phyloP scores from a whole-genome alignment of 2,888 invertebrate species.

The Agrochola litura region DNA sequence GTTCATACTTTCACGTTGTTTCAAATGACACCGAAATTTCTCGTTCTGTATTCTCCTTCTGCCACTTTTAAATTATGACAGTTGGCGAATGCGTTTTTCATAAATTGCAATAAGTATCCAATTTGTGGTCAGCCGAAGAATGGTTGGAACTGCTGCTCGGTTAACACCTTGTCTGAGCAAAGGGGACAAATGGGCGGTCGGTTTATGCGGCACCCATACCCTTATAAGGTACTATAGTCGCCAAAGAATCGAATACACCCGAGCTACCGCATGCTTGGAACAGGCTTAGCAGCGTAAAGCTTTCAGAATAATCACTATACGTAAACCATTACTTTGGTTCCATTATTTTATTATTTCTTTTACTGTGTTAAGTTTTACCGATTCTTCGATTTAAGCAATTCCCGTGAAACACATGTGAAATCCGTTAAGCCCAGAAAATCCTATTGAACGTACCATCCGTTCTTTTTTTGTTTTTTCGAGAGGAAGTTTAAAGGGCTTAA shows the following conservation, averaged over 20 bases:
- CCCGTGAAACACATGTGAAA: slow-evolving; percentile 79
- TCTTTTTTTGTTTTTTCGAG: slow-evolving; percentile 75
- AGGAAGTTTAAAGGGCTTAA: slow-evolving; percentile 76
- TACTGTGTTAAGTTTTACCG: slow-evolving; percentile 23
- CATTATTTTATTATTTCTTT: slow-evolving; percentile 40
- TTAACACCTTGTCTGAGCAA: slow-evolving; percentile 84
- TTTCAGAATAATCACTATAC: slow-evolving; percentile 44
- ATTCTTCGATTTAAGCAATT: slow-evolving; percentile 34
- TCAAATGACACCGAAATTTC: slow-evolving; percentile 73
- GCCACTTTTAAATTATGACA: slow-evolving; percentile 73
- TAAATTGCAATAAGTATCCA: slow-evolving; percentile 68
- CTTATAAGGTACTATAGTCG: slow-evolving; percentile 78
- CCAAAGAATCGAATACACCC: slow-evolving; percentile 73
- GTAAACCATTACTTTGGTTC: slow-evolving; percentile 48
- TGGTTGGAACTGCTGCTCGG: slow-evolving; percentile 75
- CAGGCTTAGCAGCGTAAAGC: slow-evolving; percentile 49
- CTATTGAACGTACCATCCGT: slow-evolving; percentile 73
- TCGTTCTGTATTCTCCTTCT: slow-evolving; percentile 62
- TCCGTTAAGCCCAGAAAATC: slow-evolving; percentile 84
- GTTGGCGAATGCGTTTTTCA: slow-evolving; percentile 67
- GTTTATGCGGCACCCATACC: slow-evolving; percentile 79
- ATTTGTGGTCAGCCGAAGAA: slow-evolving; percentile 77
- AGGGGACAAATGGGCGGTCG: slow-evolving; percentile 84
- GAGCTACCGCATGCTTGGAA: slow-evolving; percentile 58
- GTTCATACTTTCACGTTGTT: slow-evolving; percentile 71